Conservation (phyloP, 2,113 vertebrate species). For the Myotis davidii region DNA sequence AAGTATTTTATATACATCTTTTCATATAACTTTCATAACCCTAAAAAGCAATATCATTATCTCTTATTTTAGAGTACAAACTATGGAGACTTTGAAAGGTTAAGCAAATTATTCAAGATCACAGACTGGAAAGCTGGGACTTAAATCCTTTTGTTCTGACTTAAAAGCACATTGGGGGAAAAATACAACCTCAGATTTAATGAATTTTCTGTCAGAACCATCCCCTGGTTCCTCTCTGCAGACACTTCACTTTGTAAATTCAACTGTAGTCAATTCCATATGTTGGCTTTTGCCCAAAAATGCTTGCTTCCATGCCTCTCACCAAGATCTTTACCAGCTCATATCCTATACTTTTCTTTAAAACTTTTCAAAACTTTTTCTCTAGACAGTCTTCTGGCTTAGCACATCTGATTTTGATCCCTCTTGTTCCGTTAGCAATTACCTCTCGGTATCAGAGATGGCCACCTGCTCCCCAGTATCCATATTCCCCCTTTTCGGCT, state of each 20-base stretch:
- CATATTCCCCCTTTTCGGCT: background rate
- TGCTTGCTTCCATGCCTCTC: background rate
- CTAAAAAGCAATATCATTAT: background rate
- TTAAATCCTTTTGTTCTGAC: slow-evolving; percentile 8
- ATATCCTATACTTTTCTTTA: background rate
- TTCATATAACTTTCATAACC: background rate
- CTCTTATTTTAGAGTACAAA: slow-evolving; percentile 5
- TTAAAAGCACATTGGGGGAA: background rate
- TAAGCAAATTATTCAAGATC: slow-evolving; percentile 15
- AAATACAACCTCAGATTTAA: background rate
- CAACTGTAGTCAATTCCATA: background rate
- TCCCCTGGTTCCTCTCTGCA: background rate
- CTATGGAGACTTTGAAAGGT: background rate
- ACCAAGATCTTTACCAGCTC: background rate
- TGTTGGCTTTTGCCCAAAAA: background rate
- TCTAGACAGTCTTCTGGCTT: background rate
- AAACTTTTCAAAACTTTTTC: slow-evolving; percentile 4
- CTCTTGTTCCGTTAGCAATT: background rate
- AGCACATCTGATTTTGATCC: background rate
- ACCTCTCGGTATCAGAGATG: background rate
- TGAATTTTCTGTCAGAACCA: background rate
- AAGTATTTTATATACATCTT: background rate
- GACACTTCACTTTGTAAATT: slow-evolving; percentile 3
- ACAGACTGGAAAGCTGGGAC: background rate
- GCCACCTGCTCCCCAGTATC: background rate